Evolutionary conservation across 1,140 invertebrate genomes (phyloP), one percentile per base, ranked within the genome.

Genomic region (Monochamus saltuarius): DNA sequence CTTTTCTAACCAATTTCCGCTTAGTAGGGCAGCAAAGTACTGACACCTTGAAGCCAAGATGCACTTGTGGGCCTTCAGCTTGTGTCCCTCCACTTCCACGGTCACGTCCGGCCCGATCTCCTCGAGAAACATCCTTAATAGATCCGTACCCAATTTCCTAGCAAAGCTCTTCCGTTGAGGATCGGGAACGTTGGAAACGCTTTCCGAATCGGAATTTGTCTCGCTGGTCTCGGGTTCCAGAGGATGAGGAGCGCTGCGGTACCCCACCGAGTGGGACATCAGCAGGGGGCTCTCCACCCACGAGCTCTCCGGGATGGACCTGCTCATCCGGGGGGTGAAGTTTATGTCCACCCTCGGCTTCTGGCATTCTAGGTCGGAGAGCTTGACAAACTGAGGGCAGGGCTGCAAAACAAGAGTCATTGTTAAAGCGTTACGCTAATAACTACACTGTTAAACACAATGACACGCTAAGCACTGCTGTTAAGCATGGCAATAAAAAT

Each of bases 11-110:
- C 89, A 92, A 50, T 89, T 87, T 1, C 91, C 91, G 65, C 90
- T 91, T 1, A 95, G 77, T 76, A 95, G 90, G 34, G 91, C 92
- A 6, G 90, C 91, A 78, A 96, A 95, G 74, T 95, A 96, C 72
- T 92, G 89, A 72, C 92, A 95, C 35, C 94, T 83, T 7, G 91
- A 92, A 52, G 89, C 87, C 51, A 95, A 78, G 68, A 96, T 92
- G 76, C 92, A 95, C 77, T 94, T 94, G 74, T 96, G 93, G 13
- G 91, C 91, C 73, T 87, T 87, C 39, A 95, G 89, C 56, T 86
- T 81, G 7, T 86, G 83, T 1, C 89, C 91, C 17, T 85, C 84
- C 10, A 94, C 90, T 70, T 90, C 87, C 2, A 93, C 86, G 10
- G 85, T 85, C 50, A 94, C 90, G 77, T 95, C 92, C 4, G 72